A percentile compares a stretch with the other conserved stretches of the same genome.
phyloP scores from a whole-genome alignment of 2,888 invertebrate genomes.

The Tyria jacobaeae region DNA sequence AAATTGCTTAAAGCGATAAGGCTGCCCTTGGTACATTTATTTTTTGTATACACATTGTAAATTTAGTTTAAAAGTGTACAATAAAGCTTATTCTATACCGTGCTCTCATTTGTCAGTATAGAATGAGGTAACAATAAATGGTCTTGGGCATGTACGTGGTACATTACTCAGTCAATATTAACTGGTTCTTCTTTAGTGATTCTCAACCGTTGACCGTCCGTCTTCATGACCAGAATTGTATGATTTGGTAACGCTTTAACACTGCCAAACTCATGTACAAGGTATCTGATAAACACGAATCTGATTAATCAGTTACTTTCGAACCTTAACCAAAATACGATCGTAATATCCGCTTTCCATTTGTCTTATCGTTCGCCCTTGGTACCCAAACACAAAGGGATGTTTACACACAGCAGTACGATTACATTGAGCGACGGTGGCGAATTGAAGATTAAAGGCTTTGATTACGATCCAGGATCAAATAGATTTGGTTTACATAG shows the following conservation, averaged over 20 bases:
- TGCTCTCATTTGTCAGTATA: too few species aligned
- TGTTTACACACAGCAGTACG: constrained; percentile 25
- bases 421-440: constrained; percentile 6
- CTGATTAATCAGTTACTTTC: neutral
- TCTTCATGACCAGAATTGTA: too few species aligned
- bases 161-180: too few species aligned
- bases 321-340: constrained; percentile 13
- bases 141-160: too few species aligned
- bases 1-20: too few species aligned
- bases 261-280: neutral
- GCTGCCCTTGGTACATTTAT: too few species aligned
- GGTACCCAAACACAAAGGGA: constrained; percentile 27
- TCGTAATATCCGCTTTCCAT: constrained; percentile 27
- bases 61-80: too few species aligned
- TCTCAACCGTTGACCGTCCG: too few species aligned
- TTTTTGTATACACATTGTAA: too few species aligned
- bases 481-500: constrained; percentile 14
- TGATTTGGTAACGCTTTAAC: neutral
- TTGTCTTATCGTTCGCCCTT: constrained; percentile 32
- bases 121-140: too few species aligned
- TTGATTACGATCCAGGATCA: constrained; percentile 14
- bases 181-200: too few species aligned
- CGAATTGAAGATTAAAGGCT: constrained; percentile 21
- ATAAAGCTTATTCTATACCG: too few species aligned
- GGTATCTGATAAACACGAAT: neutral